phyloP scores from a whole-genome alignment of 2,888 invertebrate species.

The Scaptomyza caliginosa region DNA sequence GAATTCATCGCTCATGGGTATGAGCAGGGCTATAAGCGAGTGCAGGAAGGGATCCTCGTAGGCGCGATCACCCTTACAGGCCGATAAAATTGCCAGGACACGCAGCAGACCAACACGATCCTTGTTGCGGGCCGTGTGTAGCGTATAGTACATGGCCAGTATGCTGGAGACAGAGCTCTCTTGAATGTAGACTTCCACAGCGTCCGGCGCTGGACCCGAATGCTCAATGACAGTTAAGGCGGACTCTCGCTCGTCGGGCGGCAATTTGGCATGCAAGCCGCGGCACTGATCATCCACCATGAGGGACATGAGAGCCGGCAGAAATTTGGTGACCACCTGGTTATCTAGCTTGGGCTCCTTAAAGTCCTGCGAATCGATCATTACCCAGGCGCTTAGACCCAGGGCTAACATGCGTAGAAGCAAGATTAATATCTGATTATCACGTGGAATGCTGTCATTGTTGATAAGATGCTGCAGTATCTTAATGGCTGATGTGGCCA shows the following conservation, averaged over 20 bases:
- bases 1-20: conserved; percentile 96
- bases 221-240: conserved; percentile 97
- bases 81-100: conserved; percentile 94
- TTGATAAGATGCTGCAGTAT: conserved; percentile 95
- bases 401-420: conserved; percentile 95
- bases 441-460: conserved; percentile 94
- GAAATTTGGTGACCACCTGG: conserved; percentile 96
- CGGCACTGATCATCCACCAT: conserved; percentile 96
- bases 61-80: conserved; percentile 95
- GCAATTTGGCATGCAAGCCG: conserved; percentile 92
- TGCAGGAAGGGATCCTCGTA: conserved; percentile 98
- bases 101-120: conserved; percentile 92
- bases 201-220: conserved; percentile 96
- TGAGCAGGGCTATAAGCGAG: conserved; percentile 91
- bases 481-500: conserved; percentile 96
- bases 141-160: conserved; percentile 96
- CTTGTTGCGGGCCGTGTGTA: conserved; percentile 92
- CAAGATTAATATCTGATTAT: conserved; percentile 94
- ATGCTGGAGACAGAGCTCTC: conserved; percentile 96
- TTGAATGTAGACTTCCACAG: conserved; percentile 95
- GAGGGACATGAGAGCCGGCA: conserved; percentile 96
- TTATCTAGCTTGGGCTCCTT: conserved; percentile 97
- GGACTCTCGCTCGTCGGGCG: conserved; percentile 96
- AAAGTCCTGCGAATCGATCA: conserved; percentile 97
- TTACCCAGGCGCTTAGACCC: conserved; percentile 97